Conservation (phyloP, 2,888 invertebrate genomes). For the Yponomeuta malinellus region DNA sequence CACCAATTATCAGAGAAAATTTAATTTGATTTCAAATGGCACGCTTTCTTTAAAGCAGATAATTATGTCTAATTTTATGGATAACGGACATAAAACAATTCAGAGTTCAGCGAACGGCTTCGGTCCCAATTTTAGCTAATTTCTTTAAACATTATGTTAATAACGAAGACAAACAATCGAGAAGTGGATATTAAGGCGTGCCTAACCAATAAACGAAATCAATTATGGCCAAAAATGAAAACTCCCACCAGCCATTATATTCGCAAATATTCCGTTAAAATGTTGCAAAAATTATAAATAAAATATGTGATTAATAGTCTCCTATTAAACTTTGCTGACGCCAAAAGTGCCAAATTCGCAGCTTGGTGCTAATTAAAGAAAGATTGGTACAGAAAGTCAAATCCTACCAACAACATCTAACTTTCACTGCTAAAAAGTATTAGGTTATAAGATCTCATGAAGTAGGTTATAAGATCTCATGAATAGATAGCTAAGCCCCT, state of each 20-base stretch:
- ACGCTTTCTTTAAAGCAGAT: too few species aligned
- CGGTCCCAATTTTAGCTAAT: too few species aligned
- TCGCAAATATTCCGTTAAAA: slow-evolving; percentile 6
- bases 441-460: too few species aligned
- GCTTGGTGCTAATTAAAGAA: slow-evolving; percentile 4
- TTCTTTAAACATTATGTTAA: background rate
- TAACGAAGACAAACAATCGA: background rate
- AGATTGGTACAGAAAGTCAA: background rate
- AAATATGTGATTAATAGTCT: background rate
- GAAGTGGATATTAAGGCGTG: background rate
- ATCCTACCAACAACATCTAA: too few species aligned
- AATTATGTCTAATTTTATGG: background rate
- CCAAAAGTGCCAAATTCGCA: slow-evolving; percentile 8
- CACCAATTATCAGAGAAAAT: too few species aligned
- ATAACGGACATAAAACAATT: too few species aligned
- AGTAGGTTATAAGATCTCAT: too few species aligned
- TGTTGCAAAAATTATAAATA: background rate
- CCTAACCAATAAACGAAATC: slow-evolving; percentile 4
- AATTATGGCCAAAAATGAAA: background rate
- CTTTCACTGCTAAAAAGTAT: too few species aligned
- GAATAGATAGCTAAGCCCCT: too few species aligned
- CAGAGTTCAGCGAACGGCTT: too few species aligned
- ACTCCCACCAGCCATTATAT: background rate
- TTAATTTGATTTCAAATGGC: too few species aligned
- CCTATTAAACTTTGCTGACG: slow-evolving; percentile 1